Conservation (phyloP, 2,113 vertebrate species). For the Tympanuchus pallidicinctus region DNA sequence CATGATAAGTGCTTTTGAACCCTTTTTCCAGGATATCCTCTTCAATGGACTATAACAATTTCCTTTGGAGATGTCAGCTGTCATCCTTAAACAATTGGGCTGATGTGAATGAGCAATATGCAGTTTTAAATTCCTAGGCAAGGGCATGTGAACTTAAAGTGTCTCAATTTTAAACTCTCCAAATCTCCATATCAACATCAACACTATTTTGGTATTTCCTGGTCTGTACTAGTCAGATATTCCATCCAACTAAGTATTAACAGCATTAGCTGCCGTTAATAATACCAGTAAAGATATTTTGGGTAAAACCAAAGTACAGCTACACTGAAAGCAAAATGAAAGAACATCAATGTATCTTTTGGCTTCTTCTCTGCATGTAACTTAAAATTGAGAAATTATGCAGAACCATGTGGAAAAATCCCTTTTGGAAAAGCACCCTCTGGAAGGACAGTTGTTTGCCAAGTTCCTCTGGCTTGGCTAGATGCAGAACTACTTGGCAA, state of each 20-base stretch:
- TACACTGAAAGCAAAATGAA: not conserved
- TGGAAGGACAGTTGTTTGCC: not conserved
- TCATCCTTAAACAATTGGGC: not conserved
- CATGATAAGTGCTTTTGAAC: not conserved
- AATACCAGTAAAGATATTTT: not conserved
- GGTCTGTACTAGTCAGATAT: not conserved
- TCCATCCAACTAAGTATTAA: not conserved
- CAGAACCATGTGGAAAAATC: not conserved
- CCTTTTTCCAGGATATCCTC: not conserved
- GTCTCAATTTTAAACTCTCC: constrained; percentile 8
- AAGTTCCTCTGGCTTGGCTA: not conserved
- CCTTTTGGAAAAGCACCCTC: not conserved
- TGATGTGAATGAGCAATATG: not conserved
- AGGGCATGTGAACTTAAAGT: not conserved
- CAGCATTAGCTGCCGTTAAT: not conserved
- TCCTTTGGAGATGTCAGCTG: not conserved
- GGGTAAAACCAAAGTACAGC: not conserved
- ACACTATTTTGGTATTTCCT: not conserved
- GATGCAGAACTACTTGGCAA: not conserved
- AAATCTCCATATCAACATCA: not conserved
- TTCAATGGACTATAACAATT: not conserved
- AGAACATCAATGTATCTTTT: not conserved
- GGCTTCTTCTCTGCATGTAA: accelerated
- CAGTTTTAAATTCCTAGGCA: not conserved
- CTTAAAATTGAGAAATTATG: not conserved